Conservation (phyloP, 1,140 invertebrate genomes). For the Spodoptera litura region DNA sequence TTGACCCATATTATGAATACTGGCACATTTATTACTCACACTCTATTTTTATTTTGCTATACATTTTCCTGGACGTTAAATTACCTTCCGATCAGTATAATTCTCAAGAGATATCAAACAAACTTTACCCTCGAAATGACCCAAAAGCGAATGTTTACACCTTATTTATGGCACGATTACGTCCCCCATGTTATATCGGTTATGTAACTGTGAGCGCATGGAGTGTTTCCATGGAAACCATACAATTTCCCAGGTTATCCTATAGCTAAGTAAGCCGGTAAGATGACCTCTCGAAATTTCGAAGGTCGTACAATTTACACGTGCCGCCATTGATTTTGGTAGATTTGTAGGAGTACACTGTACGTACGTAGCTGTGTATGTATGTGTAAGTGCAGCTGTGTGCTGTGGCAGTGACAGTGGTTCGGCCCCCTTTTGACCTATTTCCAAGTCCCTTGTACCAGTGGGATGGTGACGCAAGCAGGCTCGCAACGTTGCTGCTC, state of each 20-base stretch:
- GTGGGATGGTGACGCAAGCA: slow-evolving; percentile 73
- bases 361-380: not conserved
- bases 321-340: slow-evolving; percentile 56
- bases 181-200: not conserved
- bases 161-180: too few species aligned
- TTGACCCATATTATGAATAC: too few species aligned
- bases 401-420: slow-evolving; percentile 78
- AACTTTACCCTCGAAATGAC: too few species aligned
- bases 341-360: slow-evolving; percentile 28
- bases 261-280: not conserved
- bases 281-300: slow-evolving; percentile 57
- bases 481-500: slow-evolving; percentile 31
- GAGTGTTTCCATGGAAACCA: slow-evolving; percentile 43
- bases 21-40: too few species aligned
- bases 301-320: slow-evolving; percentile 58
- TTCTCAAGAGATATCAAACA: too few species aligned
- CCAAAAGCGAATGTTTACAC: too few species aligned
- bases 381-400: slow-evolving; percentile 53
- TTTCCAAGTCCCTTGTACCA: slow-evolving; percentile 75
- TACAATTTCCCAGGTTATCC: slow-evolving; percentile 33
- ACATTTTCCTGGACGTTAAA: too few species aligned
- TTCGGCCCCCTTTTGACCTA: slow-evolving; percentile 82
- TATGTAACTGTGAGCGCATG: not conserved
- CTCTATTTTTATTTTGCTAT: too few species aligned
- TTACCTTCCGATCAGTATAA: too few species aligned